Percentiles rank a stretch among this genome's conserved stretches.
Conservation (phyloP, 2,888 invertebrate species). For the Monochamus alternatus region DNA sequence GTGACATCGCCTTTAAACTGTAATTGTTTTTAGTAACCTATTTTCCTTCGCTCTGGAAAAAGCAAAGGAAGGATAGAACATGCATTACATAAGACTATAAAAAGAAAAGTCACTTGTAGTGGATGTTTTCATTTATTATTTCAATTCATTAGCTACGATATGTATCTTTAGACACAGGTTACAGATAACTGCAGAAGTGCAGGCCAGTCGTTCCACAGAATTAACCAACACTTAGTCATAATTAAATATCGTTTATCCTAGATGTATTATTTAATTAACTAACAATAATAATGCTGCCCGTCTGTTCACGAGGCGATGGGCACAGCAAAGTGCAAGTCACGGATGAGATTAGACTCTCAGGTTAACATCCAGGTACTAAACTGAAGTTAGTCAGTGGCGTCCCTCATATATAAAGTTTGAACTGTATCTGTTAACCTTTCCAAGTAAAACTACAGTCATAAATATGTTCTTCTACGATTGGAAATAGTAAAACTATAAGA, state of each 20-base stretch:
- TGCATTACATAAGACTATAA: too few species aligned
- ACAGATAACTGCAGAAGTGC: constrained; percentile 1
- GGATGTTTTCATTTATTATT: too few species aligned
- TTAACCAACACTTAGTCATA: background rate
- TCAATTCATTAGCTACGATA: too few species aligned
- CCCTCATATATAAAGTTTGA: background rate
- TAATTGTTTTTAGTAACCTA: too few species aligned
- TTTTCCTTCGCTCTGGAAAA: too few species aligned
- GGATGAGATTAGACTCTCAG: constrained; percentile 47
- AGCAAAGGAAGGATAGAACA: too few species aligned
- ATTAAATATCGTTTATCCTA: constrained; percentile 29
- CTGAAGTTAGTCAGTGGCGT: constrained; percentile 20
- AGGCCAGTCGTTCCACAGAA: background rate
- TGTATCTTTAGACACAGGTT: background rate
- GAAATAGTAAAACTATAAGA: too few species aligned
- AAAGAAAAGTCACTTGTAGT: too few species aligned
- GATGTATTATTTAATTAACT: constrained; percentile 29
- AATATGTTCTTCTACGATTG: too few species aligned
- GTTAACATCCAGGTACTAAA: constrained; percentile 30
- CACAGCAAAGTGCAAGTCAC: constrained; percentile 47
- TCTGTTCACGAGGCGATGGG: constrained; percentile 42
- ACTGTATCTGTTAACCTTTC: background rate
- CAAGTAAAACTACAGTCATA: too few species aligned
- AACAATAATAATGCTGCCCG: constrained; percentile 30
- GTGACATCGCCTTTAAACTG: too few species aligned